Evolutionary conservation across 1,140 invertebrate species (phyloP), one percentile per base, ranked within the genome.

Genomic region (Octopus sinensis): DNA sequence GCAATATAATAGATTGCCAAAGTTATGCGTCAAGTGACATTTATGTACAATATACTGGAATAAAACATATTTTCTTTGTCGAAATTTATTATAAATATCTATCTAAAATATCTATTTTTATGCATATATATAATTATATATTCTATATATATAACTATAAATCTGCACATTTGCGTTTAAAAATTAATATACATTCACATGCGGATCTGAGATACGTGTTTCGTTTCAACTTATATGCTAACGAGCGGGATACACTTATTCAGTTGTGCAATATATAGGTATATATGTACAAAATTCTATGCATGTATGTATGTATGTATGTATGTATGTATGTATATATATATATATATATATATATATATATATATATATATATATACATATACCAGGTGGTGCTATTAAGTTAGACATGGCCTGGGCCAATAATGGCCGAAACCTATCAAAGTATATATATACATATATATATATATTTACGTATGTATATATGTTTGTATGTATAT

Each of bases 311-410:
- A 71, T 5, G 6, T 71, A 71, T 71, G 6, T 71, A 71, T 71
- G 6, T 71, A 71, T 71, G 6, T 71, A 71, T 71, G 6, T 71
- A 71, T 71, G 6, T 71, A 3, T 71, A 71, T 71, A 71, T 71
- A 71, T 71, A 71, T 71, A 71, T 71, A 4, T 71, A 71, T 5
- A 71, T 71, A 71, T 71, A 71, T 71, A 71, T 71, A 71, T 71
- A 4, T 71, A 71, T 5, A 71, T 5, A 71, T 71, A 10, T 0
- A 71, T 10, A 13, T 71, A 71, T 71, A 3, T 71, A 7, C 5
- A 13, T 0, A 71, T n/a, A n/a, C n/a, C n/a, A n/a, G n/a, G n/a
- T n/a, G n/a, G n/a, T n/a, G n/a, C n/a, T n/a, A n/a, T n/a, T n/a
- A n/a, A n/a, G n/a, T n/a, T n/a, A n/a, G n/a, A n/a, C n/a, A n/a